These are phyloP conservation scores for Caerostris extrusa DNA, from an alignment of 1,140 invertebrate genomes.

Conservation along the genomic window DNA sequence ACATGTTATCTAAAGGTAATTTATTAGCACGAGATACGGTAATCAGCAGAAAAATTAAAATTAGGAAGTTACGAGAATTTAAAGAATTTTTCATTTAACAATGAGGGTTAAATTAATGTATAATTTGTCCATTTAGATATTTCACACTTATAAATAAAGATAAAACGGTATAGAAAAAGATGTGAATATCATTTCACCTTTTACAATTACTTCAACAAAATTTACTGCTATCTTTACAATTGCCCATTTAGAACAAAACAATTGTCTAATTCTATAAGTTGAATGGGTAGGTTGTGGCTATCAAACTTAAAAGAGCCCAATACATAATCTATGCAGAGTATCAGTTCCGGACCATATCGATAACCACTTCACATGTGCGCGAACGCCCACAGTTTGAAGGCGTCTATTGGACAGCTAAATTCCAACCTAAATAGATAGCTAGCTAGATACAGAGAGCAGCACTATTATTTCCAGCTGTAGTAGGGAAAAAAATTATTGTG, in stretches of 20 bases:
- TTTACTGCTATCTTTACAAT: background rate
- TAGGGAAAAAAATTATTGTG: background rate
- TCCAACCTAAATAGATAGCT: constrained; percentile 1
- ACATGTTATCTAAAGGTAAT: too few relatives aligned
- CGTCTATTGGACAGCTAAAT: constrained; percentile 8
- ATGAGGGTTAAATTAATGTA: too few relatives aligned
- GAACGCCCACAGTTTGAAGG: background rate
- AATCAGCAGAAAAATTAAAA: too few relatives aligned
- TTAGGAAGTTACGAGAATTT: too few relatives aligned
- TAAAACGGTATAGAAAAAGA: too few relatives aligned
- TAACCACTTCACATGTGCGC: constrained; percentile 5
- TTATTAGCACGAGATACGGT: too few relatives aligned
- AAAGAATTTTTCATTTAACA: too few relatives aligned
- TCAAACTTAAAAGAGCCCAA: background rate
- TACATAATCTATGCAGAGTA: background rate
- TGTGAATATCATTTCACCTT: too few relatives aligned
- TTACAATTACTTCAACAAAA: background rate
- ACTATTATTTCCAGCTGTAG: background rate
- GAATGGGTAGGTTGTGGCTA: background rate
- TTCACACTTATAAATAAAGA: background rate
- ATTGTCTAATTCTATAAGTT: background rate
- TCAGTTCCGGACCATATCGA: background rate
- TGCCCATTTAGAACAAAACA: background rate
- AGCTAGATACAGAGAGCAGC: background rate
- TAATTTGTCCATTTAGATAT: too few relatives aligned